Conservation (phyloP, 2,888 invertebrate species). For the Nematopogon swammerdamellus region DNA sequence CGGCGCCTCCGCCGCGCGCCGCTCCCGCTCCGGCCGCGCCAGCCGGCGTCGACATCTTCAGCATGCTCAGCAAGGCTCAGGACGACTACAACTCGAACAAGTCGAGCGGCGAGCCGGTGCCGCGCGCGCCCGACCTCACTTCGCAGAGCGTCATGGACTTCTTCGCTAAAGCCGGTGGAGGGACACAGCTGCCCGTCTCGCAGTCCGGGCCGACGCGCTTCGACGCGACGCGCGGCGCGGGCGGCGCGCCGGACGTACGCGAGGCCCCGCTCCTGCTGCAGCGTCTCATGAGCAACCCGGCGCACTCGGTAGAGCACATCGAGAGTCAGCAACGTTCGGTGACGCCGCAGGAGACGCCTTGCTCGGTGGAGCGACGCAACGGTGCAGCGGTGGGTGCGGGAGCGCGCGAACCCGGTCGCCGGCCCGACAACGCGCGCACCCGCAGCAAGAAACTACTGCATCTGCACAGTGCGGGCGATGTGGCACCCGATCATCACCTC, state of each 20-base stretch:
- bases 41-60: constrained; percentile 68
- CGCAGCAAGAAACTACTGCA: too few relatives aligned
- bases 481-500: constrained; percentile 21
- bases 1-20: constrained; percentile 21
- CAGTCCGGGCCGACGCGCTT: constrained; percentile 47
- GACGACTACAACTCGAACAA: constrained; percentile 75
- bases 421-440: too few relatives aligned
- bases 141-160: constrained; percentile 86
- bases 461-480: background rate
- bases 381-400: background rate
- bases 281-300: constrained; percentile 79
- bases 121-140: constrained; percentile 65
- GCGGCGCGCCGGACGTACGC: constrained; percentile 29
- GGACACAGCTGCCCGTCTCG: constrained; percentile 53
- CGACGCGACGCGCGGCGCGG: constrained; percentile 27
- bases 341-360: constrained; percentile 61
- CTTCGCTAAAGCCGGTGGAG: constrained; percentile 72
- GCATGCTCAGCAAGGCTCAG: constrained; percentile 87
- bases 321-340: constrained; percentile 81
- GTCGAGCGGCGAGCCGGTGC: constrained; percentile 30
- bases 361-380: constrained; percentile 8
- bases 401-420: background rate
- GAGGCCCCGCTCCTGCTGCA: constrained; percentile 68
- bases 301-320: constrained; percentile 81
- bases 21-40: constrained; percentile 32